A percentile compares a stretch with the other conserved stretches of the same genome.
Evolutionary conservation across 2,888 invertebrate genomes (phyloP).

Genomic region (Callyntrura guangdongensis): DNA sequence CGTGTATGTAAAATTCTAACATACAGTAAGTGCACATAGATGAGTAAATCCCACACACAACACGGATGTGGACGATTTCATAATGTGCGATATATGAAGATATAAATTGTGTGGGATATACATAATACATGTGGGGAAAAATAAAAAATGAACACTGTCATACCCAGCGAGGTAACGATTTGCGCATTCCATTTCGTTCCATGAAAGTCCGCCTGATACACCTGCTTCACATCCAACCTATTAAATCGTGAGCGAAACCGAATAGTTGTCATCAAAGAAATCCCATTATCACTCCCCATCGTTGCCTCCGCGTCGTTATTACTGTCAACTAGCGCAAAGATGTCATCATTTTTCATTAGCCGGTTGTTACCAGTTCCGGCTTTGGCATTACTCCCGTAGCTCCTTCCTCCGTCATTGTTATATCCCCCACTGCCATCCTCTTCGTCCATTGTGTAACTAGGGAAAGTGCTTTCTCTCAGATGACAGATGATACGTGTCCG

Average conservation of each 20-base stretch:
- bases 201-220: conserved; percentile 79
- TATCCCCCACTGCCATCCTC: conserved; percentile 31
- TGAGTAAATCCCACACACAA: no score
- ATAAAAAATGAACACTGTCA: conserved; percentile 5
- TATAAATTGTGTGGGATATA: conserved; percentile 5
- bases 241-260: conserved; percentile 84
- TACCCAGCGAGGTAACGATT: conserved; percentile 82
- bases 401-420: conserved; percentile 39
- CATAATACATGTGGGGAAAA: background rate
- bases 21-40: no score
- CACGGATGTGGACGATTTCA: background rate
- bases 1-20: no score
- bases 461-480: conserved; percentile 74
- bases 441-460: conserved; percentile 52
- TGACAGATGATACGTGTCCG: conserved; percentile 82
- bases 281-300: conserved; percentile 76
- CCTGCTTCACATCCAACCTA: conserved; percentile 83
- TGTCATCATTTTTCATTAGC: conserved; percentile 76
- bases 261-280: conserved; percentile 76
- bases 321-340: conserved; percentile 56
- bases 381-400: conserved; percentile 53
- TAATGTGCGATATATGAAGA: background rate
- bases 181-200: conserved; percentile 83
- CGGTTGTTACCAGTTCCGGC: conserved; percentile 54
- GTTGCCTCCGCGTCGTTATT: conserved; percentile 57